Evolutionary conservation across 2,797 vertebrate genomes (phyloP).

Genomic region (Pseudochirops cupreus): DNA sequence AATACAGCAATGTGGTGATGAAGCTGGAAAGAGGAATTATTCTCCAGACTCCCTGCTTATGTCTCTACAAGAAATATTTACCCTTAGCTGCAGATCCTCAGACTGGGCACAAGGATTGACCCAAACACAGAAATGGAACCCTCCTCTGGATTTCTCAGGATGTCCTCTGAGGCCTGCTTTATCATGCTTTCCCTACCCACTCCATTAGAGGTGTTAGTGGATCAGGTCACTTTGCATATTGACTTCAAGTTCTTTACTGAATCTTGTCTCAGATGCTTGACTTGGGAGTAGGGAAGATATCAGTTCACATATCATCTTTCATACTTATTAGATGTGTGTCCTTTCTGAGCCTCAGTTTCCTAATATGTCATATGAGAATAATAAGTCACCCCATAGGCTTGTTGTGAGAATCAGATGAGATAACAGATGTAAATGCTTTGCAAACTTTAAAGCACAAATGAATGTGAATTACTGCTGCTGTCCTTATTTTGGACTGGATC

Average conservation of each 20-base stretch:
- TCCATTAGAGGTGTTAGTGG: too few species aligned
- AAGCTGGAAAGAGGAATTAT: too few species aligned
- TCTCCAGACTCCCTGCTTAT: too few species aligned
- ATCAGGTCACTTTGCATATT: too few species aligned
- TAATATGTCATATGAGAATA: not conserved
- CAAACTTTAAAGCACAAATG: not conserved
- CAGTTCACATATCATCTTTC: not conserved
- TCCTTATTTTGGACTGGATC: not conserved
- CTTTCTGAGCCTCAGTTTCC: not conserved
- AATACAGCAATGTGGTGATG: too few species aligned
- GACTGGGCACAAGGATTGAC: too few species aligned
- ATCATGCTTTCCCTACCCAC: too few species aligned
- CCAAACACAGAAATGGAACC: too few species aligned
- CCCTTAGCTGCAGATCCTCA: too few species aligned
- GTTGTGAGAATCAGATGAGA: not conserved
- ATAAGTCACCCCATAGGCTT: not conserved
- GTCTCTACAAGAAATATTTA: too few species aligned
- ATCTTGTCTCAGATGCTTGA: not conserved
- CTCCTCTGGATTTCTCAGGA: too few species aligned
- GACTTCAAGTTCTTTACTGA: not conserved
- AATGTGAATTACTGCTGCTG: not conserved
- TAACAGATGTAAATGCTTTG: not conserved
- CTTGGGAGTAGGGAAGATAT: not conserved
- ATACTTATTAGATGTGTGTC: not conserved
- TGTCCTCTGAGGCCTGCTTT: too few species aligned